Percentiles rank a stretch among this genome's conserved stretches.
phyloP scores from a whole-genome alignment of 2,113 vertebrate species.

The Atractosteus spatula region DNA sequence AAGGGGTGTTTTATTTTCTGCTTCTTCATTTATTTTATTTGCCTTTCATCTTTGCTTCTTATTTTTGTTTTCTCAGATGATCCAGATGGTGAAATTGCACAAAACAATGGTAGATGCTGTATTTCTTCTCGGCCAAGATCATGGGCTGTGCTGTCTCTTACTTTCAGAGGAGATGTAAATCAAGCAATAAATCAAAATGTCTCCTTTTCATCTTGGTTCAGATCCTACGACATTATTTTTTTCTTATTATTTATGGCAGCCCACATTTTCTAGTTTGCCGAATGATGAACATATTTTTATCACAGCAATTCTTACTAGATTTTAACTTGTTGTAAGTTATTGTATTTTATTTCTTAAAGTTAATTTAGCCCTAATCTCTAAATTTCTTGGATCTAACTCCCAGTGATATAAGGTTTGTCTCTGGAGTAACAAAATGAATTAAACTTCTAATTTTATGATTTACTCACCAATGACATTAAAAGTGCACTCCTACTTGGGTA shows the following conservation, averaged over 20 bases:
- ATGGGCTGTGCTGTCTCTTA: background rate
- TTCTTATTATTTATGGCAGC: conserved; percentile 46
- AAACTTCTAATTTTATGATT: too few relatives aligned
- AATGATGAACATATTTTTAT: too few relatives aligned
- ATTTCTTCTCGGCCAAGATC: background rate
- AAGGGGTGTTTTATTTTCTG: conserved; percentile 28
- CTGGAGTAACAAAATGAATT: too few relatives aligned
- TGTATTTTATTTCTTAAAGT: too few relatives aligned
- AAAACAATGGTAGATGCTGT: background rate
- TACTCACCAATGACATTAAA: too few relatives aligned
- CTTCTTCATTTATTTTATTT: conserved; percentile 40
- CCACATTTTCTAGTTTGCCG: background rate
- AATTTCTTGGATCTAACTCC: too few relatives aligned
- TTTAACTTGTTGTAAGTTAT: too few relatives aligned
- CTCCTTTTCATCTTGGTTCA: conserved; percentile 47
- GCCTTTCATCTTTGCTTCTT: conserved; percentile 21
- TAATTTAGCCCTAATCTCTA: too few relatives aligned
- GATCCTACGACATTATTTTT: conserved; percentile 62
- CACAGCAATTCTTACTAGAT: too few relatives aligned
- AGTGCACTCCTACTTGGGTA: too few relatives aligned
- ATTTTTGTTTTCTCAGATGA: background rate
- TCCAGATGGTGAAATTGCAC: conserved; percentile 29
- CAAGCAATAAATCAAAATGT: conserved; percentile 62
- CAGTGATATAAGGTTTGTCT: too few relatives aligned
- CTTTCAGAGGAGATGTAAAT: conserved; percentile 39